These are phyloP conservation scores for Noctua janthe DNA, from an alignment of 2,888 invertebrate species.

Conservation along the genomic window DNA sequence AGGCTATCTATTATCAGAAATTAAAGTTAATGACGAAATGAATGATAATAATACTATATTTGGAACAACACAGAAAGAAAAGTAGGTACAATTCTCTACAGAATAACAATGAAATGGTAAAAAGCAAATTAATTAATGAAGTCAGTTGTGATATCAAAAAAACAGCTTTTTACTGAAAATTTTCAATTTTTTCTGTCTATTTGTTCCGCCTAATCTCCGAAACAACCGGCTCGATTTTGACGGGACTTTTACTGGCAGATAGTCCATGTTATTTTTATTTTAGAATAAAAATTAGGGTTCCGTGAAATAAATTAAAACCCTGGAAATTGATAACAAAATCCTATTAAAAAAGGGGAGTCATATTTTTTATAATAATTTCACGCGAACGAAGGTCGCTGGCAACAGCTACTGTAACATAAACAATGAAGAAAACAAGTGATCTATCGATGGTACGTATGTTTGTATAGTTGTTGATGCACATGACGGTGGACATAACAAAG, in stretches of 20 bases:
- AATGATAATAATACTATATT: conserved; percentile 4
- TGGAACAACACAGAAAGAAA: background rate
- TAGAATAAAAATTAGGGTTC: too few species aligned
- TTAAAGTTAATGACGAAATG: conserved; percentile 25
- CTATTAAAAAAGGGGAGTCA: too few species aligned
- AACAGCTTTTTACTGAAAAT: too few species aligned
- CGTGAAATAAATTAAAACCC: too few species aligned
- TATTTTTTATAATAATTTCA: too few species aligned
- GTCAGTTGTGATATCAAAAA: background rate
- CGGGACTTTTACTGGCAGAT: too few species aligned
- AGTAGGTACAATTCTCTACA: background rate
- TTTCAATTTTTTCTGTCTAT: too few species aligned
- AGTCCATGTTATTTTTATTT: too few species aligned
- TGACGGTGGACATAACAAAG: conserved; percentile 10
- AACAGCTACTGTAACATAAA: background rate
- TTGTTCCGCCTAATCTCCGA: too few species aligned
- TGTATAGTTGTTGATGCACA: conserved; percentile 20
- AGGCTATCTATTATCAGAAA: conserved; percentile 24
- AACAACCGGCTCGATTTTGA: too few species aligned
- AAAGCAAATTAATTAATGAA: background rate
- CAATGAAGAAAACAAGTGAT: background rate
- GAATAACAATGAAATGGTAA: background rate
- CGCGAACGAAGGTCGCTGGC: too few species aligned
- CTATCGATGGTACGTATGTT: background rate
- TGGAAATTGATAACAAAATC: too few species aligned